Conservation (phyloP, 64 coral and sea anemone genomes). For the Orbicella faveolata region DNA sequence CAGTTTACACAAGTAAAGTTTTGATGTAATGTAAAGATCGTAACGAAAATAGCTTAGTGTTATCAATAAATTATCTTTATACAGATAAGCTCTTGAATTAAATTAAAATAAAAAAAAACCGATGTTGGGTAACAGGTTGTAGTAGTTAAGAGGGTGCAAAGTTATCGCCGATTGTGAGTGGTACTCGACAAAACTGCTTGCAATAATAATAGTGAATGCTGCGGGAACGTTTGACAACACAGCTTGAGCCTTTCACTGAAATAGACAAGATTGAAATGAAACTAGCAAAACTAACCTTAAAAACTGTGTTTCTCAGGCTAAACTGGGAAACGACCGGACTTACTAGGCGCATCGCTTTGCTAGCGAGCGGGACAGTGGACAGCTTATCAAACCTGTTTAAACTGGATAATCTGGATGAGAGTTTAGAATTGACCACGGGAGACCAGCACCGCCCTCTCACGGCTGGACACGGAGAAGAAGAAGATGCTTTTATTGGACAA, state of each 20-base stretch:
- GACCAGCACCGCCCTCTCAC: background rate
- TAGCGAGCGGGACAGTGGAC: conserved; percentile 15
- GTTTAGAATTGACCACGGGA: background rate
- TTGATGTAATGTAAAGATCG: background rate
- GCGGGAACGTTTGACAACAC: background rate
- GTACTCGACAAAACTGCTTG: background rate
- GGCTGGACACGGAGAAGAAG: conserved; percentile 1
- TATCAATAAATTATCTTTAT: no score
- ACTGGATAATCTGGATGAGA: conserved; percentile 54
- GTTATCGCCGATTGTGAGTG: background rate
- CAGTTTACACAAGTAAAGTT: background rate
- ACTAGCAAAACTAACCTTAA: background rate
- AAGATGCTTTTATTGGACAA: conserved; percentile 59
- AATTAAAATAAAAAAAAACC: no score
- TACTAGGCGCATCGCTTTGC: conserved; percentile 19
- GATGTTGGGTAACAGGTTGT: no score
- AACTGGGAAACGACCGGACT: conserved; percentile 47
- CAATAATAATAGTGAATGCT: background rate
- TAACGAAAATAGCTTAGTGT: background rate
- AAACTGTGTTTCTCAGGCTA: conserved; percentile 39
- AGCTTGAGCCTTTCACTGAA: background rate
- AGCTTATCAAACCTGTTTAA: conserved; percentile 29
- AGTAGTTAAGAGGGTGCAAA: no score
- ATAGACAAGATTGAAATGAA: background rate
- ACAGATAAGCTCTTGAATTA: no score